phyloP scores from a whole-genome alignment of 2,888 invertebrate genomes.

The Eremobia ochroleuca region DNA sequence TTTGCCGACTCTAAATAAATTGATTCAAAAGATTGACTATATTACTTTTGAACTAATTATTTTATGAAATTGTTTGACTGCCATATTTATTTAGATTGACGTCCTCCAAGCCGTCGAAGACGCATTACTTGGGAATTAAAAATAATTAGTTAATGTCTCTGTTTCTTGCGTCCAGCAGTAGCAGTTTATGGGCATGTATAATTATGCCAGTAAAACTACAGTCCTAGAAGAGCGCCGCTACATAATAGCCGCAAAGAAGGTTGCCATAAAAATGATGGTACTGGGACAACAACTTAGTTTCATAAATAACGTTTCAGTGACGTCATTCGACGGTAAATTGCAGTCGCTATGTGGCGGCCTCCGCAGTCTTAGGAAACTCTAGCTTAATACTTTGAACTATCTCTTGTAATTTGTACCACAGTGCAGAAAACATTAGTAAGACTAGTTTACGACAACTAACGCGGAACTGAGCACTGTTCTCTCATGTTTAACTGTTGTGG shows the following conservation, averaged over 20 bases:
- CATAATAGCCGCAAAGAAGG: too few relatives aligned
- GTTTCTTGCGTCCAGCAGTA: not conserved
- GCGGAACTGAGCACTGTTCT: slow-evolving; percentile 68
- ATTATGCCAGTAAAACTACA: not conserved
- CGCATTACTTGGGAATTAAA: not conserved
- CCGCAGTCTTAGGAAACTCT: not conserved
- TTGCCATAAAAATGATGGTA: not conserved
- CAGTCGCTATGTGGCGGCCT: not conserved
- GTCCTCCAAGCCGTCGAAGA: not conserved
- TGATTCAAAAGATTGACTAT: not conserved
- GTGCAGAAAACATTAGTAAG: slow-evolving; percentile 66
- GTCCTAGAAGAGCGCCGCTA: not conserved
- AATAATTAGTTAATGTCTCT: not conserved
- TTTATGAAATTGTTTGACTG: not conserved
- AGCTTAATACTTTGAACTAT: not conserved
- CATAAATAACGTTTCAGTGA: too few relatives aligned
- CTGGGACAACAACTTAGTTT: too few relatives aligned
- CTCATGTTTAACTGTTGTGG: slow-evolving; percentile 64
- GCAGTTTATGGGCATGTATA: not conserved
- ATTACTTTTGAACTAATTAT: not conserved
- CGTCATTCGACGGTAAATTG: not conserved
- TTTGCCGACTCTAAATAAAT: not conserved
- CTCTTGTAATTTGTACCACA: slow-evolving; percentile 31
- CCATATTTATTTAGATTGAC: not conserved
- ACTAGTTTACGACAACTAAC: slow-evolving; percentile 66